phyloP scores from a whole-genome alignment of 2,113 vertebrate genomes.

The Grammatotria lemairii region DNA sequence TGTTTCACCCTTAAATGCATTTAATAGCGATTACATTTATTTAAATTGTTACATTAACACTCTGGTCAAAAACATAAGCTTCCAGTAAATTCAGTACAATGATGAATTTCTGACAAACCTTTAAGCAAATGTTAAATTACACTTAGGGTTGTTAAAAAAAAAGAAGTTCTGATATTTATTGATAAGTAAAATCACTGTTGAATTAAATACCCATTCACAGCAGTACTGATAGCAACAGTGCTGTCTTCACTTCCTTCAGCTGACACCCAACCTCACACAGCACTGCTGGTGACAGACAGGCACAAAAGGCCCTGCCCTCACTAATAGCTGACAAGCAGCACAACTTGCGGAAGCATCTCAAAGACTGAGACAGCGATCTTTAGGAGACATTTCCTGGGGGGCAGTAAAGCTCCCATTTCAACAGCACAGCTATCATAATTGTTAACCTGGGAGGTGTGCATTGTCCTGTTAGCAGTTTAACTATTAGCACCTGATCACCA shows the following conservation, averaged over 20 bases:
- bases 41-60: neutral
- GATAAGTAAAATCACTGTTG: neutral
- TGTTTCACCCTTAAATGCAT: neutral
- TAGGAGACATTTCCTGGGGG: neutral
- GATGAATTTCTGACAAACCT: neutral
- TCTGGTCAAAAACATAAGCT: neutral
- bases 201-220: neutral
- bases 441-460: neutral
- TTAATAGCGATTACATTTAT: accelerated
- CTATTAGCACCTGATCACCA: neutral
- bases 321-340: neutral
- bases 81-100: neutral
- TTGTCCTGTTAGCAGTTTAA: neutral
- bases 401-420: neutral
- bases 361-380: neutral
- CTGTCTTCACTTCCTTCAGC: neutral
- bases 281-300: neutral
- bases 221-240: neutral
- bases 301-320: neutral
- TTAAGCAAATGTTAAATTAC: neutral
- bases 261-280: neutral
- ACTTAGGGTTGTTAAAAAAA: neutral
- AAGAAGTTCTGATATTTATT: neutral
- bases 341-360: neutral
- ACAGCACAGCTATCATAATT: neutral